Evolutionary conservation across 2,797 vertebrate species (phyloP).

Genomic region (Rhabdophis nuchalis): DNA sequence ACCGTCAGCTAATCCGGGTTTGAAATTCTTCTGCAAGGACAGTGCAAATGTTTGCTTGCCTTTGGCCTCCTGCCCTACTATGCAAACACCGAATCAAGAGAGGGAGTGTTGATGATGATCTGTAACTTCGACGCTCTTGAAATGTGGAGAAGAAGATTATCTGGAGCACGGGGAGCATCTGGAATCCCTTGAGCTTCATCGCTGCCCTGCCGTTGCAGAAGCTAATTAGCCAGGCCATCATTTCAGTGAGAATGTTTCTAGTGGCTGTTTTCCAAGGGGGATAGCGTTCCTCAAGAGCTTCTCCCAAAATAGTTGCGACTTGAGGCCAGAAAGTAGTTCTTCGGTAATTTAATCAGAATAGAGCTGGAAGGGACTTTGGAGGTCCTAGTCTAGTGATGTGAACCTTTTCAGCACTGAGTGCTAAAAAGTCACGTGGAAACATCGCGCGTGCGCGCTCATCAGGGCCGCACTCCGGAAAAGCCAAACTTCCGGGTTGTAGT

Average conservation of each 20-base stretch:
- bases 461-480: too few species aligned
- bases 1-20: constrained; percentile 1
- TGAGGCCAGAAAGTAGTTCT: not conserved
- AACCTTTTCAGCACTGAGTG: too few species aligned
- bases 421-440: too few species aligned
- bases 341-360: not conserved
- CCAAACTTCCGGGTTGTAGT: too few species aligned
- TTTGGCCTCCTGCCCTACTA: not conserved
- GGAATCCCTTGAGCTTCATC: not conserved
- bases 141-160: not conserved
- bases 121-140: not conserved
- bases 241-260: not conserved
- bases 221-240: not conserved
- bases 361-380: not conserved
- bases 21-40: constrained; percentile 6
- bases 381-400: not conserved
- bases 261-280: not conserved
- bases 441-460: too few species aligned
- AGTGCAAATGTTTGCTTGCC: not conserved
- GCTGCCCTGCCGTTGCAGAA: too few species aligned
- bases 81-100: not conserved
- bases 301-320: not conserved
- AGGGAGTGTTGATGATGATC: not conserved
- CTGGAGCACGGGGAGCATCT: not conserved
- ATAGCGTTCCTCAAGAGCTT: not conserved